phyloP scores from a whole-genome alignment of 2,888 invertebrate genomes.

The Nezara viridula region DNA sequence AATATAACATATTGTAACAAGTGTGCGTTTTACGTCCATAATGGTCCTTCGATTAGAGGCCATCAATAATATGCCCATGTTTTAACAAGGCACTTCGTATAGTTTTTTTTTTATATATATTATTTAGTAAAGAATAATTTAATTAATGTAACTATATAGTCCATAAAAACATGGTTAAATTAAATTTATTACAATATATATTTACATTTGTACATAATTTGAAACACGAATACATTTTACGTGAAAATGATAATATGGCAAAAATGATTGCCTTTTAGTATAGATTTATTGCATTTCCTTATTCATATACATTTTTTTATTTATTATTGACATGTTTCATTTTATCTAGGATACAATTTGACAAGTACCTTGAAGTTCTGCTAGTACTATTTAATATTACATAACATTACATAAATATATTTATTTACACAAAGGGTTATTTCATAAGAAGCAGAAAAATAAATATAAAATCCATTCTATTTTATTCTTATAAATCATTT shows the following conservation, averaged over 20 bases:
- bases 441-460: constrained; percentile 6
- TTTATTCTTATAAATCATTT: neutral
- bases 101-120: neutral
- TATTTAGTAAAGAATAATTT: constrained; percentile 33
- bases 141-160: constrained; percentile 25
- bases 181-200: constrained; percentile 48
- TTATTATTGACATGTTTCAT: constrained; percentile 5
- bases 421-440: constrained; percentile 34
- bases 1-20: constrained; percentile 42
- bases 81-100: constrained; percentile 52
- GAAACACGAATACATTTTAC: constrained; percentile 26
- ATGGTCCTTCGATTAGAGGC: neutral
- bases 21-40: constrained; percentile 53
- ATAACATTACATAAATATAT: constrained; percentile 23
- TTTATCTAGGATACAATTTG: constrained; percentile 9
- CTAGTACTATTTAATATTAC: neutral
- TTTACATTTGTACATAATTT: constrained; percentile 44
- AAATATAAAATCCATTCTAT: constrained; percentile 36
- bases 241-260: neutral
- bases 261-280: neutral
- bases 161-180: constrained; percentile 48
- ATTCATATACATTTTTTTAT: neutral
- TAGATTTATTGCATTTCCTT: constrained; percentile 33
- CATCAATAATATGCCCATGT: neutral
- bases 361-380: neutral